Evolutionary conservation across 2,888 invertebrate genomes (phyloP), one percentile per base, ranked within the genome.

Genomic region (Dicycla oo): DNA sequence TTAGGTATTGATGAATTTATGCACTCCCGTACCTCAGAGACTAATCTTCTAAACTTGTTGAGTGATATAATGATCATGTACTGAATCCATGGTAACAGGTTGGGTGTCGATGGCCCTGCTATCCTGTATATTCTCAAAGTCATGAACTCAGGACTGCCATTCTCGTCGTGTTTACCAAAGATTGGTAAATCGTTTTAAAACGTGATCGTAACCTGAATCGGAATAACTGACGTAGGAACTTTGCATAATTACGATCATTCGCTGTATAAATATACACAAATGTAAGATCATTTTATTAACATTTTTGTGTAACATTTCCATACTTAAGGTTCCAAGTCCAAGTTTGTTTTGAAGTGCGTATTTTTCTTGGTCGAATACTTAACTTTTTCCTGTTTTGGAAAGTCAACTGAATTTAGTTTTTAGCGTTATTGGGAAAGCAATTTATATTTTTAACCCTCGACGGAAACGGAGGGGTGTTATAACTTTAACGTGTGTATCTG

Each of bases 181-280:
- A 54, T 70, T 81, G 54, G 70, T 62, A 54, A 51, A 61, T 69
- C 23, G 43, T 53, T 73, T 43, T 23, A 20, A 47, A 80, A 82
- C 82, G 84, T 78, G 73, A 84, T 70, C 54, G 73, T 68, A 69
- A 80, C 82, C 84, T 76, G 69, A 83, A 76, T 78, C 64, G 58
- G 20, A 56, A 6, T 49, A 26, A 20, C 51, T 85, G 84, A 84
- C 85, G 80, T 75, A 61, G 26, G 20, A 69, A 66, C 65, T 75
- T 79, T 66, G 73, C 75, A 78, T 83, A 83, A 80, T 71, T 58
- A 62, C 70, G 51, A 47, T 20, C 49, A 58, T 23, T 49, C 51
- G 47, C 23, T 73, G 83, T 74, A 81, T 84, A 74, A 45, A 78
- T 72, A 53, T 56, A 83, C 49, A 69, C 63, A 71, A 76, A 78